Evolutionary conservation across 2,797 vertebrate genomes (phyloP).

Genomic region (Naso thynnoides): DNA sequence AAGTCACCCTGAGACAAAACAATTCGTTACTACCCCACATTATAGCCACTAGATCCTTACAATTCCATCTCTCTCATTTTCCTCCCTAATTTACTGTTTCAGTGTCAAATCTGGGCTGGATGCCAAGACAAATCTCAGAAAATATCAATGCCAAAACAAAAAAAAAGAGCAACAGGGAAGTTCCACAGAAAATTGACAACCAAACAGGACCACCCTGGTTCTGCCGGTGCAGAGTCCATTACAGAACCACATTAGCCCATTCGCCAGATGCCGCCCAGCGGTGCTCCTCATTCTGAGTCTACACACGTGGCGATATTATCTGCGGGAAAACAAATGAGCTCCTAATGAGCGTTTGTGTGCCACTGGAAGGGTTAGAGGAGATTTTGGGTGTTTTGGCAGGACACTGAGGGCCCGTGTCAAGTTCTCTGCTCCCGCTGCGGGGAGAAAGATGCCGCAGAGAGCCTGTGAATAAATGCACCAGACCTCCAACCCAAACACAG

Average conservation of each 20-base stretch:
- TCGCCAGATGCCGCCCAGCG: conserved; percentile 52
- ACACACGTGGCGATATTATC: conserved; percentile 61
- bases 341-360: conserved; percentile 63
- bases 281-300: conserved; percentile 28
- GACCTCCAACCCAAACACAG: conserved; percentile 69
- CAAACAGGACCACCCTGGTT: conserved; percentile 86
- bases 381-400: conserved; percentile 62
- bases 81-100: conserved; percentile 84
- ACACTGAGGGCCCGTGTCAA: conserved; percentile 58
- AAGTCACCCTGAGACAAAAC: conserved; percentile 55
- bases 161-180: conserved; percentile 80
- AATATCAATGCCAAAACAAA: conserved; percentile 86
- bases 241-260: conserved; percentile 38
- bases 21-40: conserved; percentile 82
- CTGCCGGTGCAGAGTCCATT: conserved; percentile 40
- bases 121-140: conserved; percentile 87
- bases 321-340: conserved; percentile 62
- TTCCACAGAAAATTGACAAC: conserved; percentile 74
- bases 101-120: conserved; percentile 82
- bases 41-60: conserved; percentile 83
- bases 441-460: conserved; percentile 46
- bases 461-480: conserved; percentile 36
- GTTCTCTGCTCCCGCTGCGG: conserved; percentile 55
- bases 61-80: conserved; percentile 70
- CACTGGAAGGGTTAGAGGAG: conserved; percentile 6